Evolutionary conservation across 2,797 vertebrate species (phyloP).

Genomic region (Danio jaintianensis): DNA sequence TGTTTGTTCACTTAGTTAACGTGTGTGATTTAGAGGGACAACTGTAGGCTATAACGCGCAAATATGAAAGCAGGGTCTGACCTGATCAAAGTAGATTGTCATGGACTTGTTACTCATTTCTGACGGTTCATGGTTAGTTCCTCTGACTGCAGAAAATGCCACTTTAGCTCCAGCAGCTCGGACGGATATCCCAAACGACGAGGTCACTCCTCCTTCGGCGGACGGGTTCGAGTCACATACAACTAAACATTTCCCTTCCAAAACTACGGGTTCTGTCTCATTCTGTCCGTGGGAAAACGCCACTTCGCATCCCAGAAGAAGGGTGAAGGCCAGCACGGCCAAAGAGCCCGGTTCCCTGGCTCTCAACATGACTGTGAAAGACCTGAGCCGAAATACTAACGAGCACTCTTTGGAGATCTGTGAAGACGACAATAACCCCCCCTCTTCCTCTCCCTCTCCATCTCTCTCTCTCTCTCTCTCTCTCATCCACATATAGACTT

Average conservation of each 20-base stretch:
- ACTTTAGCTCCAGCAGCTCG: constrained; percentile 81
- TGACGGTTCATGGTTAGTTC: constrained; percentile 82
- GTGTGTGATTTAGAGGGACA: not conserved
- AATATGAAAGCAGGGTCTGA: constrained; percentile 59
- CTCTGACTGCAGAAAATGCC: constrained; percentile 75
- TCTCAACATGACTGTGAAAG: constrained; percentile 52
- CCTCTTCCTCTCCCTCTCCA: constrained; percentile 32
- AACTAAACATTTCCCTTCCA: constrained; percentile 89
- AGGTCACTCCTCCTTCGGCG: constrained; percentile 84
- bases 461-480: constrained; percentile 34
- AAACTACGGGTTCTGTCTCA: constrained; percentile 86
- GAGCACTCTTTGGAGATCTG: constrained; percentile 51
- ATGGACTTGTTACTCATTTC: constrained; percentile 87
- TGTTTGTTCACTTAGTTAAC: not conserved
- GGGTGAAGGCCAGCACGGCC: constrained; percentile 72
- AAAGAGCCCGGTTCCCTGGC: constrained; percentile 46
- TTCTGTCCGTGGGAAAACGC: constrained; percentile 77
- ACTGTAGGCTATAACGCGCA: not conserved
- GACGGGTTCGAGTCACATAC: constrained; percentile 90
- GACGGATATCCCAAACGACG: constrained; percentile 84
- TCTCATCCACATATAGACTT: constrained; percentile 3
- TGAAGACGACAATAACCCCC: constrained; percentile 27
- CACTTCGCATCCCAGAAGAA: constrained; percentile 70
- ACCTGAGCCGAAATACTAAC: constrained; percentile 37
- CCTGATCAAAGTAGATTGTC: constrained; percentile 87